phyloP scores from a whole-genome alignment of 30 jellyfish, hydroid and myxozoan genomes.

The Aurelia sp. region DNA sequence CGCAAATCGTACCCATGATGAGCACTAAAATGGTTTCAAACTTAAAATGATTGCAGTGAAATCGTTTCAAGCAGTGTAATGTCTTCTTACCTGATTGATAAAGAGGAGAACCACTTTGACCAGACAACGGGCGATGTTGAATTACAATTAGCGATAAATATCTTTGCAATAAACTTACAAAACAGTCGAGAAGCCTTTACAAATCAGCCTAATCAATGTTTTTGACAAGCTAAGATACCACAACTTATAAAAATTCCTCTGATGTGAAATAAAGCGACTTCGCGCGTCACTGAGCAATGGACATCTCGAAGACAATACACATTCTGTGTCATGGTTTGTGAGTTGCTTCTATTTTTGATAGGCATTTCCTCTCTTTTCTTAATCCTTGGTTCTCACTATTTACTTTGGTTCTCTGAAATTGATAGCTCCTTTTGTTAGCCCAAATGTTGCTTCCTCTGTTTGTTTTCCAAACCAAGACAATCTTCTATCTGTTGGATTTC shows the following conservation, averaged over 20 bases:
- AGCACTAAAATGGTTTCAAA: too few relatives aligned
- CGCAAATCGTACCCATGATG: too few relatives aligned
- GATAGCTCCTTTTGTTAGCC: too few relatives aligned
- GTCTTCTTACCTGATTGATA: slow-evolving; percentile 1
- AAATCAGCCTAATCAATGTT: slow-evolving; percentile 66
- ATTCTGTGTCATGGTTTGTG: slow-evolving; percentile 23
- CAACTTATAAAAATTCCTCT: slow-evolving; percentile 54
- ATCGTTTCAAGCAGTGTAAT: background rate
- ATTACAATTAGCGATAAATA: slow-evolving; percentile 69
- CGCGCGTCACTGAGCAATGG: slow-evolving; percentile 75
- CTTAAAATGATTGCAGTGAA: too few relatives aligned
- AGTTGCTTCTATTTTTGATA: too few relatives aligned
- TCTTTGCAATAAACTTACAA: slow-evolving; percentile 60
- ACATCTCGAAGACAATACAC: slow-evolving; percentile 12
- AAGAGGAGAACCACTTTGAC: background rate
- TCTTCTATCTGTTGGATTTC: too few relatives aligned
- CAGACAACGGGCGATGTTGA: slow-evolving; percentile 9
- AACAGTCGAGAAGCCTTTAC: slow-evolving; percentile 43
- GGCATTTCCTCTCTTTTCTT: too few relatives aligned
- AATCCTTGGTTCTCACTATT: too few relatives aligned
- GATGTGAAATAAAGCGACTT: slow-evolving; percentile 52
- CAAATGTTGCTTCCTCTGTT: too few relatives aligned
- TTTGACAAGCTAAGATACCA: slow-evolving; percentile 71
- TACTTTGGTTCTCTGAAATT: too few relatives aligned
- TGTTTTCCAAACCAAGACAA: too few relatives aligned